phyloP scores from a whole-genome alignment of 1,140 invertebrate species.

The Doryteuthis pealeii region DNA sequence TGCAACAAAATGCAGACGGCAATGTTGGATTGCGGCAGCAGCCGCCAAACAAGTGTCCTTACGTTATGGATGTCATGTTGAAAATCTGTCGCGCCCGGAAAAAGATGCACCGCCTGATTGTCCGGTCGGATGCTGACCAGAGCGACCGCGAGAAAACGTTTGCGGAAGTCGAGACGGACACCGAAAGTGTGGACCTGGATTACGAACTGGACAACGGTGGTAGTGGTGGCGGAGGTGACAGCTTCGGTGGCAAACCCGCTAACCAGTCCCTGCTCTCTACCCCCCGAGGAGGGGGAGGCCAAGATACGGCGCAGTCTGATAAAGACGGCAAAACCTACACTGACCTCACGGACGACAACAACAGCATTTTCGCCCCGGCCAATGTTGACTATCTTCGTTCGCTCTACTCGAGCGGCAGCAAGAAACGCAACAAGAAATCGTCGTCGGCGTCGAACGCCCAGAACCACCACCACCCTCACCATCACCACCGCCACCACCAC shows the following conservation, averaged over 20 bases:
- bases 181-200: not conserved
- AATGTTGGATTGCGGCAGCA: not conserved
- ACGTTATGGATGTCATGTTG: not conserved
- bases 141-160: not conserved
- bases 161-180: not conserved
- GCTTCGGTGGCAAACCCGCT: not conserved
- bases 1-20: not conserved
- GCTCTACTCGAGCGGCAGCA: not conserved
- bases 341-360: not conserved
- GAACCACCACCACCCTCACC: not conserved
- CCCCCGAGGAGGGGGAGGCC: too few relatives aligned
- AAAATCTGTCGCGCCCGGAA: not conserved
- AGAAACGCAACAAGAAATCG: not conserved
- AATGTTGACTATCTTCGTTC: not conserved
- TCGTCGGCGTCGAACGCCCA: not conserved
- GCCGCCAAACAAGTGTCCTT: slow-evolving; percentile 2
- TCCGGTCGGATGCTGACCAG: not conserved
- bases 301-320: too few relatives aligned
- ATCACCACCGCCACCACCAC: not conserved
- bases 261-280: not conserved
- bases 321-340: too few relatives aligned
- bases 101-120: not conserved
- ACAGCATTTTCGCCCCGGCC: not conserved
- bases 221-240: not conserved
- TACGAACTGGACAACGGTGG: slow-evolving; percentile 5